Conservation (phyloP, 1,140 invertebrate genomes). For the Melipona quadrifasciata region DNA sequence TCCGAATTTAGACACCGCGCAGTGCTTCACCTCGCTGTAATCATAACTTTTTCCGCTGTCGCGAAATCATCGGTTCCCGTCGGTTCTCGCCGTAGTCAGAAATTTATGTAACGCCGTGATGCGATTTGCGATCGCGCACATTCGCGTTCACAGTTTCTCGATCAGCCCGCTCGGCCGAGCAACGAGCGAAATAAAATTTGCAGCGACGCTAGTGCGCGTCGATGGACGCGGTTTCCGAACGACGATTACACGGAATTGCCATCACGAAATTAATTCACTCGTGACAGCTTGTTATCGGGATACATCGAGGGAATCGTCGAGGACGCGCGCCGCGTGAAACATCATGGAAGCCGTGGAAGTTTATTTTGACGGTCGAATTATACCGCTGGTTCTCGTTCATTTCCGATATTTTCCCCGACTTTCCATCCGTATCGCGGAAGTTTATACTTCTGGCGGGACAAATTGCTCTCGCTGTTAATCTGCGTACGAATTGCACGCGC, state of each 20-base stretch:
- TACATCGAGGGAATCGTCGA: not conserved
- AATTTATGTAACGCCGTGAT: slow-evolving; percentile 5
- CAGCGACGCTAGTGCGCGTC: not conserved
- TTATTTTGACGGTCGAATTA: not conserved
- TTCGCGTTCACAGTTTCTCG: not conserved
- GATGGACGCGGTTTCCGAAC: not conserved
- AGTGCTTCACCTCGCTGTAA: no score
- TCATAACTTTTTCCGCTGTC: not conserved
- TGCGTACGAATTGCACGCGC: slow-evolving; percentile 62
- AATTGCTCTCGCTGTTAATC: slow-evolving; percentile 25
- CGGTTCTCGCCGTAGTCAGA: not conserved
- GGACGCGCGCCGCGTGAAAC: not conserved
- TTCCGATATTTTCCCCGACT: not conserved
- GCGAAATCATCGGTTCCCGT: not conserved
- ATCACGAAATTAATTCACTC: not conserved
- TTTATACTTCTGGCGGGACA: slow-evolving; percentile 39
- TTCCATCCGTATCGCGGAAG: not conserved
- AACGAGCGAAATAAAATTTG: not conserved
- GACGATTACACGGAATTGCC: not conserved
- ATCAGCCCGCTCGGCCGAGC: no score
- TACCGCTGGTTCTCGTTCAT: not conserved
- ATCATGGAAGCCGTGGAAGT: no score
- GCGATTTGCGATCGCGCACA: not conserved
- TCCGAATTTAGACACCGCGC: no score
- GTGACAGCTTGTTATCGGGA: not conserved